A percentile compares a stretch with the other conserved stretches of the same genome.
Conservation (phyloP, 2,113 vertebrate species). For the Addax nasomaculatus region DNA sequence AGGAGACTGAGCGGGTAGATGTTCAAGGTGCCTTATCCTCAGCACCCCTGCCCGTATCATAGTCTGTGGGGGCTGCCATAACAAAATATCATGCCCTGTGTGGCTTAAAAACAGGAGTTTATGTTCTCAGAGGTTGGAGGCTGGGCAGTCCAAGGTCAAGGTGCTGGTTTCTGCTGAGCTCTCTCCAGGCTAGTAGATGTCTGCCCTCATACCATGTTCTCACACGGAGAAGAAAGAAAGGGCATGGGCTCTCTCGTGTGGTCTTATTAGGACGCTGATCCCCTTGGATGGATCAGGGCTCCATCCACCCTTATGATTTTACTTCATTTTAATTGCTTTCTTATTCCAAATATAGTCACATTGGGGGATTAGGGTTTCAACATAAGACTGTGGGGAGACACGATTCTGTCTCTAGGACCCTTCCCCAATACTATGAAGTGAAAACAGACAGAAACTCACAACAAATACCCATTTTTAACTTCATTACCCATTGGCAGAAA, state of each 20-base stretch:
- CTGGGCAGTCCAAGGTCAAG: neutral
- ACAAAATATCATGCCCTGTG: neutral
- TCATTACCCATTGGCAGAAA: neutral
- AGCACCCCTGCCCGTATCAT: neutral
- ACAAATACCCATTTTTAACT: neutral
- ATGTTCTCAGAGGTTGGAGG: neutral
- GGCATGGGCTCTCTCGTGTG: neutral
- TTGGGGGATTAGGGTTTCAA: neutral
- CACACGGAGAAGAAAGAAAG: neutral
- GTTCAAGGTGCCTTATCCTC: neutral
- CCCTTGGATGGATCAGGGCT: no score
- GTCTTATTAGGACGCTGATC: neutral
- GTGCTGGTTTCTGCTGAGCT: neutral
- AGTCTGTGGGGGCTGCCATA: no score
- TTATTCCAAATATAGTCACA: neutral
- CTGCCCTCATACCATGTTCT: neutral
- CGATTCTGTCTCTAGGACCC: neutral
- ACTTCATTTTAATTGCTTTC: neutral
- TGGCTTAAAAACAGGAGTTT: neutral
- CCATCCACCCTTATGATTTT: neutral
- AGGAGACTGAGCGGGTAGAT: neutral
- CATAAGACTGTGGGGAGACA: neutral
- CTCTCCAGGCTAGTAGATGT: neutral
- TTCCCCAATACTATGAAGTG: neutral
- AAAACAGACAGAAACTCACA: neutral